These are phyloP conservation scores for Aphelenchoides besseyi DNA, from an alignment of 1,140 invertebrate species.

Conservation along the genomic window DNA sequence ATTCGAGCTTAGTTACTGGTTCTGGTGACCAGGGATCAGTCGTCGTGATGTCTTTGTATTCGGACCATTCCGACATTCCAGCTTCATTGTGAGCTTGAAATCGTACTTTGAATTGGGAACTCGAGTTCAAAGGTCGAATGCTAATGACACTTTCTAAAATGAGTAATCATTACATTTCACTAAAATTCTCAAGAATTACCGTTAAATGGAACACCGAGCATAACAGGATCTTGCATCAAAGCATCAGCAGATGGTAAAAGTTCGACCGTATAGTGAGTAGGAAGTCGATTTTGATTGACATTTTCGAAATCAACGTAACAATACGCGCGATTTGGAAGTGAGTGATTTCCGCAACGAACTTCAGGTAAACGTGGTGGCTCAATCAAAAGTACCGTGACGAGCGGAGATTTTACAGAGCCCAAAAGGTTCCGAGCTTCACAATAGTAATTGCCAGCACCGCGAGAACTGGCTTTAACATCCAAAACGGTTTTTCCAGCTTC, in stretches of 20 bases:
- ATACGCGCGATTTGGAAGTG: neutral
- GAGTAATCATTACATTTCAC: no score
- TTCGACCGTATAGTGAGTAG: neutral
- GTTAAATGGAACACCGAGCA: neutral
- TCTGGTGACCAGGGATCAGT: neutral
- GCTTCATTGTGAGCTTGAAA: slow-evolving; percentile 19
- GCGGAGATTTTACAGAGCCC: neutral
- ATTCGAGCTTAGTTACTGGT: neutral
- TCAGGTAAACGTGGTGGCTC: neutral
- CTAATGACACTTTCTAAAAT: no score
- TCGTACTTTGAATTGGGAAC: neutral
- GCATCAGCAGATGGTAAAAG: neutral
- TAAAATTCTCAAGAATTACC: no score
- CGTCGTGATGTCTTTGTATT: neutral
- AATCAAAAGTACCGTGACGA: neutral
- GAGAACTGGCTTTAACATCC: neutral
- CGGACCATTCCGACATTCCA: neutral
- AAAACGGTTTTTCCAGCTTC: slow-evolving; percentile 1
- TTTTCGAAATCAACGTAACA: neutral
- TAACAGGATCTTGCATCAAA: neutral
- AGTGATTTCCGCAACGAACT: neutral
- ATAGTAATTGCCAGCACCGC: slow-evolving; percentile 2
- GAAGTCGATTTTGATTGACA: neutral
- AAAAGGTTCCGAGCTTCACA: slow-evolving; percentile 6
- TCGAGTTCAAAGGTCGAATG: slow-evolving; percentile 7